Base-by-base conservation (phyloP, 2,113 vertebrate species). In the Anarrhichthys ocellatus region DNA sequence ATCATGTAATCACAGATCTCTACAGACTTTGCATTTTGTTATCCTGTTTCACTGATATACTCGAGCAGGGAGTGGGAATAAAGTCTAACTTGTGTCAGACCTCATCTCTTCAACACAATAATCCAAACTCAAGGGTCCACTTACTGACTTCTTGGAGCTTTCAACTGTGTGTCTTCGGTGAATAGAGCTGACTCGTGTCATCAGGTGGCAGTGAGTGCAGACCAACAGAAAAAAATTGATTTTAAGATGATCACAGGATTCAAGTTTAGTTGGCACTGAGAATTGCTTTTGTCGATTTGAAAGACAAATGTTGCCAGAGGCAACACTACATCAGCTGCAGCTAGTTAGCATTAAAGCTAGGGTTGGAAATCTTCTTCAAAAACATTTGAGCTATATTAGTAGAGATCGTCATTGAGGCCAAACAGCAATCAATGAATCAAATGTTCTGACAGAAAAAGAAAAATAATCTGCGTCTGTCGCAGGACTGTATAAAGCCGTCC, bases 1-100 rank as follows among this genome's bases (percentile, higher is more conserved):
- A 9, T n/a, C 44, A 66, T 24, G 67, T 10, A 78, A 62, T 74
- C 44, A 48, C 17, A 73, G 17, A 73, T 18, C 11, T 76, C 67
- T 29, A 79, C 36, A 63, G 38, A n/a, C 38, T 40, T 54, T 9
- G 9, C 7, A 36, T 74, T 13, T 27, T 64, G 14, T 61, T 67
- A 32, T 56, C 13, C 38, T 27, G 6, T 27, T 29, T 36, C 22
- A 44, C 20, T 83, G 24, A 56, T 66, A 22, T 32, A 44, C 2
- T 68, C 38, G 20, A 20, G 2, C 22, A 73, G 13, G 29, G 66
- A 78, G 44, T 22, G 68, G 56, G 11, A 34, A 40, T 17, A 22
- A 61, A 48, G 38, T 62, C 1, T 34, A 59, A 9, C 52, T 40
- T 27, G 15, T 69, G 46, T 36, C 27, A 20, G 29, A 29, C 50